Percentiles rank a stretch among this genome's conserved stretches.
phyloP scores from a whole-genome alignment of 2,113 vertebrate species.

The Anoura caudifer region DNA sequence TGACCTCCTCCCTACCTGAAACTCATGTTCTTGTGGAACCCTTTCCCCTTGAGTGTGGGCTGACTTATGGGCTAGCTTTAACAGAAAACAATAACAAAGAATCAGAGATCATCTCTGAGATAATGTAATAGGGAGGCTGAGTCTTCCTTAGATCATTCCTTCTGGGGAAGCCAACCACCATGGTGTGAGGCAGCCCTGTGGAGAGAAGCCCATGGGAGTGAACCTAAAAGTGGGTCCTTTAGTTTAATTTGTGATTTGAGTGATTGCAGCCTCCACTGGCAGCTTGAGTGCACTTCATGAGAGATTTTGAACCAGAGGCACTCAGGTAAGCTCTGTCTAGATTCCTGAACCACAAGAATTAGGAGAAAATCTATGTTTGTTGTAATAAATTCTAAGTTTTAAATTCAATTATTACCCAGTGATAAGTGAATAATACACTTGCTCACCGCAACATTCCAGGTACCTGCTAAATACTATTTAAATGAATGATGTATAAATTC shows the following conservation, averaged over 20 bases:
- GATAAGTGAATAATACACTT: background rate
- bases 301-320: background rate
- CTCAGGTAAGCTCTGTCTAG: background rate
- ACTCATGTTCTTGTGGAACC: background rate
- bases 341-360: background rate
- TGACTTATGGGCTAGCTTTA: background rate
- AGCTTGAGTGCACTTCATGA: background rate
- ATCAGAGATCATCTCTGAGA: background rate
- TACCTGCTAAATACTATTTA: background rate
- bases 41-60: background rate
- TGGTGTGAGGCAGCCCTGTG: background rate
- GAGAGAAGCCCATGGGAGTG: fast-evolving
- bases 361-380: background rate
- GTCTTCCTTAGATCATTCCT: background rate
- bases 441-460: background rate
- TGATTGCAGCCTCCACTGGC: background rate
- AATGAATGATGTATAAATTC: background rate
- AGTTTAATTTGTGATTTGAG: background rate
- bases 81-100: background rate
- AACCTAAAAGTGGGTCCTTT: background rate
- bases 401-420: background rate
- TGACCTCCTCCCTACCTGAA: background rate
- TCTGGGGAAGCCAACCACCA: background rate
- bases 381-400: background rate
- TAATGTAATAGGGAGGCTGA: background rate